phyloP scores from a whole-genome alignment of 92 coral and sea anemone genomes.

The Zoanthus sociatus region DNA sequence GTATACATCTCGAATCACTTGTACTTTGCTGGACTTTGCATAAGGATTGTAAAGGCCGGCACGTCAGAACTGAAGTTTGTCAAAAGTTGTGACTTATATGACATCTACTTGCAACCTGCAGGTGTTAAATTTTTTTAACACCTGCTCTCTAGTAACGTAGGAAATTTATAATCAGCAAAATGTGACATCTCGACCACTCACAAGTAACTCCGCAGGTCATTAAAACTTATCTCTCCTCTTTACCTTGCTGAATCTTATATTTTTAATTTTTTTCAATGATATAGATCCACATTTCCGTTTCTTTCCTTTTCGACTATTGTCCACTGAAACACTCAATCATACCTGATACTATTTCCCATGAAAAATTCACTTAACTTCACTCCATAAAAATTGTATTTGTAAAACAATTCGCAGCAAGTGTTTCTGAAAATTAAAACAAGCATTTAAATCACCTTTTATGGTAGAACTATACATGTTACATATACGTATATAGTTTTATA shows the following conservation, averaged over 20 bases:
- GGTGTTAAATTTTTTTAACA: background rate
- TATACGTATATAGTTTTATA: no score
- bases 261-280: background rate
- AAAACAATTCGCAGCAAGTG: no score
- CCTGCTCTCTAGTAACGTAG: slow-evolving; percentile 24
- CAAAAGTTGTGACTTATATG: background rate
- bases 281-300: no score
- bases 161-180: background rate
- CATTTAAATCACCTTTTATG: no score
- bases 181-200: slow-evolving; percentile 20
- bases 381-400: no score
- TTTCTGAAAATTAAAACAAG: no score
- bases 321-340: no score
- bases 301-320: no score
- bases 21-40: background rate
- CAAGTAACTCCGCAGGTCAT: background rate
- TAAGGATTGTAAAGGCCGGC: background rate
- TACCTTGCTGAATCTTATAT: background rate
- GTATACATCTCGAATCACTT: slow-evolving; percentile 1
- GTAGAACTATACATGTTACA: no score
- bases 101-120: background rate
- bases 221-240: background rate
- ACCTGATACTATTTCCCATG: no score
- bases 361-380: no score
- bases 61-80: background rate